These are phyloP conservation scores for Anthonomus grandis DNA, from an alignment of 1,140 invertebrate species.

Conservation along the genomic window DNA sequence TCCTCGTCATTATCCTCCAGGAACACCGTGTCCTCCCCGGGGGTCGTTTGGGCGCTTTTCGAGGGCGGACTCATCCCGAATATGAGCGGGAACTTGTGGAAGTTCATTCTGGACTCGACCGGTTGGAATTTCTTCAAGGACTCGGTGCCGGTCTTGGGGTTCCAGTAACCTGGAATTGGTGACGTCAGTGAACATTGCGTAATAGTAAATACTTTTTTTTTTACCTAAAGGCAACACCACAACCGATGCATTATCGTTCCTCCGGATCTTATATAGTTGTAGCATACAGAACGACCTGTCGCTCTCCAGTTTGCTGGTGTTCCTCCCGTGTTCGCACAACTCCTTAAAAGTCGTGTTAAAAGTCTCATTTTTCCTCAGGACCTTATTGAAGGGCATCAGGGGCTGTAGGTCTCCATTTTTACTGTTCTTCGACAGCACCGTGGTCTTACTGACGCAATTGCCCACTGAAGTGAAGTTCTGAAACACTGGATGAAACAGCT, in stretches of 20 bases:
- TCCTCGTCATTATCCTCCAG: constrained; percentile 42
- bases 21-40: constrained; percentile 12
- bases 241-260: constrained; percentile 20
- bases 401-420: not conserved
- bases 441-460: too few relatives aligned
- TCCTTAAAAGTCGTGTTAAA: not conserved
- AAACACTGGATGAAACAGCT: too few relatives aligned
- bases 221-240: constrained; percentile 24
- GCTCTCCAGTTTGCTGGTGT: too few relatives aligned
- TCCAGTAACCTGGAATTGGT: constrained; percentile 48
- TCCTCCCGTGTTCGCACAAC: not conserved
- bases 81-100: constrained; percentile 47
- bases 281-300: constrained; percentile 17
- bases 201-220: constrained; percentile 1
- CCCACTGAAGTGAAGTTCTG: too few relatives aligned
- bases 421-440: not conserved
- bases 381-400: not conserved
- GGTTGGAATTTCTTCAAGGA: constrained; percentile 43
- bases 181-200: not conserved
- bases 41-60: constrained; percentile 36
- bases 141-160: constrained; percentile 39
- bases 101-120: constrained; percentile 49
- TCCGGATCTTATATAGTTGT: constrained; percentile 32
- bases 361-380: not conserved
- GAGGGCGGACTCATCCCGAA: constrained; percentile 50